Evolutionary conservation across 2,888 invertebrate species (phyloP), one percentile per base, ranked within the genome.

Genomic region (Apodemia hepburni): DNA sequence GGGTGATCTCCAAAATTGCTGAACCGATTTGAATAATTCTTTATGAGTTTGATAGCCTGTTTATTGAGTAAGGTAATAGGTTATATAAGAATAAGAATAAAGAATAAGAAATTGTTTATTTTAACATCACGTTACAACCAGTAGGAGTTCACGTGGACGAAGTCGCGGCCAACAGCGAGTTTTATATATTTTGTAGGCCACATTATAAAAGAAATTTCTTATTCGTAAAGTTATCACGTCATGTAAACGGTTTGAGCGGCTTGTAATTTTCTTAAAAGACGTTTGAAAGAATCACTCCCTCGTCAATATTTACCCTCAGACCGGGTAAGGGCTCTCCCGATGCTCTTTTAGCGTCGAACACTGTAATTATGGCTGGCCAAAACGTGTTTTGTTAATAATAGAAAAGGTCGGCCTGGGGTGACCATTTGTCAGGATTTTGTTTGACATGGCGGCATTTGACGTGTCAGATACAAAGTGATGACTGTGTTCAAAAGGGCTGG

Each of bases 361-460:
- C 29, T n/a, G 57, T 57, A 57, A 57, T 57, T 57, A 57, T 57
- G 57, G 57, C 29, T 29, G 15, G 29, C 29, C n/a, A 57, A 57
- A 57, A 57, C 8, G 57, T 57, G 57, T 57, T 57, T 57, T 57
- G 57, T 57, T 57, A 57, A 57, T 57, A 57, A 29, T 57, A 57
- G 57, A 29, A 57, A 57, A 57, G 57, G 57, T 57, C 57, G 57
- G n/a, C n/a, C 57, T 29, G 27, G 57, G 57, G 57, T 57, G 57
- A 29, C 57, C 57, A 57, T 57, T 57, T 57, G 57, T 57, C 57
- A 57, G 57, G 57, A 57, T 57, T 57, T 27, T 15, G 15, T 57
- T 57, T 57, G 57, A 57, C 57, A 57, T 29, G 27, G 4, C 29
- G 27, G 54, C 54, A 27, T 54, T 54, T 54, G 22, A 27, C 27